Base-by-base conservation (phyloP, 2,797 vertebrate species). In the Chloroceryle amazona region DNA sequence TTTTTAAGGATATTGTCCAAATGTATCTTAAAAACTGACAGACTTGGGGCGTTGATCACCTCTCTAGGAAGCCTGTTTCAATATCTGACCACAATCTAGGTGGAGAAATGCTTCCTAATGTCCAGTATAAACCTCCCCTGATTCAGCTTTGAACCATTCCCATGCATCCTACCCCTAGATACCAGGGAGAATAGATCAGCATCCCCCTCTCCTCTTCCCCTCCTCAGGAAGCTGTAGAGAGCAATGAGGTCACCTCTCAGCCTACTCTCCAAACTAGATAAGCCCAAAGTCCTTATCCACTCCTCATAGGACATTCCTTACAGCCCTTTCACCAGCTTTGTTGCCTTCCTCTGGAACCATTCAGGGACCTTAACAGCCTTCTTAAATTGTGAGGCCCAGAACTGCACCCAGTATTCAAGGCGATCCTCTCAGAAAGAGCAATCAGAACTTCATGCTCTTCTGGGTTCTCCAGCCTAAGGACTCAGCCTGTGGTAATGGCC, bases 81-180 rank as follows among this genome's bases (percentile, higher is more conserved):
- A 23, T 33, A 9, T 76, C 75, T 72, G 37, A 44, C 8, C 26
- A 71, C 29, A 2, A 33, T 23, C 42, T 66, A 9, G 22, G 14
- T 47, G 25, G 52, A 86, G 54, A 82, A 83, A 62, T 62, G 14
- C 13, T 74, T 62, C 67, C 37, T 62, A 37, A 75, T 16, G 17
- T 75, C 8, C 52, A 67, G 19, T 47, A 14, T 42, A 31, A 80
- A 71, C 6, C 20, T 80, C 6, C 22, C 20, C 29, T 57, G 9
- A 14, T 2, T 6, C 33, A 74, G 55, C 26, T 62, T 57, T 47
- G 7, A 71, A 37, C 15, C 6, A 51, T 44, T 58, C 21, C 19
- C 26, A 33, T 0, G 0, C 19, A 6, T 21, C 63, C 37, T n/a
- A 13, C 52, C 33, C 31, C 17, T 80, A 58, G 37, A 71, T 31